Conservation (phyloP, 2,797 vertebrate genomes). For the Microcaecilia unicolor region DNA sequence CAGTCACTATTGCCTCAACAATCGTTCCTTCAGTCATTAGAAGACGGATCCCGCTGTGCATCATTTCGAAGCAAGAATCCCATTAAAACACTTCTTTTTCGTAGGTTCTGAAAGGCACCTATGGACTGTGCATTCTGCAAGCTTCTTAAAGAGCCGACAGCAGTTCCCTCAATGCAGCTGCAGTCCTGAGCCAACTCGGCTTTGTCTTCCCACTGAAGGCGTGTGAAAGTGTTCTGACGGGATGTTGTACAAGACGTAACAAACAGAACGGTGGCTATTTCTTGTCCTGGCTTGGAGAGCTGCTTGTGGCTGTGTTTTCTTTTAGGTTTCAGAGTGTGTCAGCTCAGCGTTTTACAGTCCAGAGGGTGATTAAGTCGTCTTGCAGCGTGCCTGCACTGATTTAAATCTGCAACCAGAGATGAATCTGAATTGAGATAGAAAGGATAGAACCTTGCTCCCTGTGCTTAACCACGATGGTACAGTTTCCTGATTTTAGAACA, state of each 20-base stretch:
- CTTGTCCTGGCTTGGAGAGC: background rate
- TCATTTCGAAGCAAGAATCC: slow-evolving; percentile 1
- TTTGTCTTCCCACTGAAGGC: background rate
- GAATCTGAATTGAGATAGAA: slow-evolving; percentile 19
- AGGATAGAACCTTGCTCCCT: slow-evolving; percentile 10
- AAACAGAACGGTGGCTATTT: slow-evolving; percentile 3
- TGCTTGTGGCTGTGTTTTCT: background rate
- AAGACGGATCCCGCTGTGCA: too few species aligned
- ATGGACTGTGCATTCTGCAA: too few species aligned
- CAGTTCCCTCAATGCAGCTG: background rate
- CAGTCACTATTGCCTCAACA: too few species aligned
- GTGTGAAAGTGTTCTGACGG: slow-evolving; percentile 14
- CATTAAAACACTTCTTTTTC: slow-evolving; percentile 1
- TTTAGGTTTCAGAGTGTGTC: slow-evolving; percentile 7
- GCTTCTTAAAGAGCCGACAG: slow-evolving; percentile 15
- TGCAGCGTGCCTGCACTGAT: slow-evolving; percentile 34
- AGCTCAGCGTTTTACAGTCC: slow-evolving; percentile 26
- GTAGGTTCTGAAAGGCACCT: slow-evolving; percentile 33
- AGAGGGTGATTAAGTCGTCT: slow-evolving; percentile 15
- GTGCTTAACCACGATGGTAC: slow-evolving; percentile 8
- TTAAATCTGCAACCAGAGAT: slow-evolving; percentile 10
- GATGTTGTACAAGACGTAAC: slow-evolving; percentile 1
- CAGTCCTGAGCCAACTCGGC: background rate
- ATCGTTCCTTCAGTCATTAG: too few species aligned
- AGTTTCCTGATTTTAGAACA: slow-evolving; percentile 8